Evolutionary conservation across 2,797 vertebrate genomes (phyloP).

Genomic region (Acanthis flammea): DNA sequence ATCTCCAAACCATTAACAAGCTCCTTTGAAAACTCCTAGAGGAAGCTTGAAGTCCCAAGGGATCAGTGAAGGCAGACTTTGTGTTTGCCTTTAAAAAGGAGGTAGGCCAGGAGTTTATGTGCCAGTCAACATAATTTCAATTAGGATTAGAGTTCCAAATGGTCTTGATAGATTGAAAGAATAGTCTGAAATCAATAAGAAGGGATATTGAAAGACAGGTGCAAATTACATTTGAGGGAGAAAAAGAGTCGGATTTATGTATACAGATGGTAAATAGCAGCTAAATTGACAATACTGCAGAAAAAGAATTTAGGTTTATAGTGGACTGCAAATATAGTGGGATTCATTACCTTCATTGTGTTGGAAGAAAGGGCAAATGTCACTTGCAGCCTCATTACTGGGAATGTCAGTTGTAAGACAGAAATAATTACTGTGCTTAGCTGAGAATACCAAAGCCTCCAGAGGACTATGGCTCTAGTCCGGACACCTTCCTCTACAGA

Average conservation of each 20-base stretch:
- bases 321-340: neutral
- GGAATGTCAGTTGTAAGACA: slow-evolving; percentile 50
- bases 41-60: neutral
- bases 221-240: slow-evolving; percentile 31
- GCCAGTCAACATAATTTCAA: slow-evolving; percentile 43
- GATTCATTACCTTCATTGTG: slow-evolving; percentile 23
- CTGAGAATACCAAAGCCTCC: neutral
- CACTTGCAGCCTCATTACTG: slow-evolving; percentile 33
- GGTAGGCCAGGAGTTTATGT: neutral
- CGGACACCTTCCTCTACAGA: neutral
- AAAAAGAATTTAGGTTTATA: neutral
- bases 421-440: slow-evolving; percentile 47
- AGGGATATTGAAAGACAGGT: slow-evolving; percentile 36
- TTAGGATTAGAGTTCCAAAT: slow-evolving; percentile 45
- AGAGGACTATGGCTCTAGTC: neutral
- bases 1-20: slow-evolving; percentile 41
- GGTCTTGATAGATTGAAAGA: slow-evolving; percentile 32
- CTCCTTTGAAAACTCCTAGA: slow-evolving; percentile 26
- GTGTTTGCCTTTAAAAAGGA: slow-evolving; percentile 29
- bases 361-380: slow-evolving; percentile 40
- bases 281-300: neutral
- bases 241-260: neutral
- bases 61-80: neutral
- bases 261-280: slow-evolving; percentile 9
- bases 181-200: slow-evolving; percentile 49